phyloP scores from a whole-genome alignment of 2,888 invertebrate species.

The Bombylius discolor region DNA sequence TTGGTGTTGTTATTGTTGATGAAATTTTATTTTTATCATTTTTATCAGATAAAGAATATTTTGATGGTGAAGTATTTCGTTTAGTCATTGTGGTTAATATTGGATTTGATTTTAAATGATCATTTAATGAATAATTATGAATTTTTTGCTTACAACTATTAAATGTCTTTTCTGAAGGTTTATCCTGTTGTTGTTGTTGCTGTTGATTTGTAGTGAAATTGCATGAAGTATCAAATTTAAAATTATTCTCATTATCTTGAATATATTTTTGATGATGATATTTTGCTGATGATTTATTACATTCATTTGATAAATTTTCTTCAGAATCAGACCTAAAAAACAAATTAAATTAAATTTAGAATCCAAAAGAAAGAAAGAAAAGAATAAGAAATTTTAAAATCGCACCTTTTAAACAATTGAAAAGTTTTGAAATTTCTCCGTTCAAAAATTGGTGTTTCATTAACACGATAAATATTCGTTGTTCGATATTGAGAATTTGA shows the following conservation, averaged over 20 bases:
- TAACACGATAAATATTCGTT: slow-evolving; percentile 26
- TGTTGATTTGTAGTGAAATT: not conserved
- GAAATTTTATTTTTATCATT: not conserved
- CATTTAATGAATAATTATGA: too few species aligned
- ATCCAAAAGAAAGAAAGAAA: too few species aligned
- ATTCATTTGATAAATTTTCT: slow-evolving; percentile 24
- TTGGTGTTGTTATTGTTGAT: not conserved
- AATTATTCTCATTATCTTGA: slow-evolving; percentile 3
- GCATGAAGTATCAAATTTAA: not conserved
- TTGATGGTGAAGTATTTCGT: not conserved
- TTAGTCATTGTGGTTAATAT: not conserved
- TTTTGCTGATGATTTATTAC: slow-evolving; percentile 1
- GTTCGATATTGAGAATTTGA: slow-evolving; percentile 6
- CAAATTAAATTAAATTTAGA: not conserved
- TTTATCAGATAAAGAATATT: not conserved
- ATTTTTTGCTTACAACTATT: not conserved
- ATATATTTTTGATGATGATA: not conserved
- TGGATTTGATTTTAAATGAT: not conserved
- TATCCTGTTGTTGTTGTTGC: not conserved
- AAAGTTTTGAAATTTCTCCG: slow-evolving; percentile 18
- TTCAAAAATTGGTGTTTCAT: slow-evolving; percentile 35
- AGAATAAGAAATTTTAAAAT: not conserved
- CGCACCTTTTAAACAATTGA: slow-evolving; percentile 9
- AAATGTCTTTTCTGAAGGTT: not conserved
- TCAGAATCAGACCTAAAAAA: slow-evolving; percentile 24